phyloP scores from a whole-genome alignment of 92 coral and sea anemone genomes.

The Muricea muricata region DNA sequence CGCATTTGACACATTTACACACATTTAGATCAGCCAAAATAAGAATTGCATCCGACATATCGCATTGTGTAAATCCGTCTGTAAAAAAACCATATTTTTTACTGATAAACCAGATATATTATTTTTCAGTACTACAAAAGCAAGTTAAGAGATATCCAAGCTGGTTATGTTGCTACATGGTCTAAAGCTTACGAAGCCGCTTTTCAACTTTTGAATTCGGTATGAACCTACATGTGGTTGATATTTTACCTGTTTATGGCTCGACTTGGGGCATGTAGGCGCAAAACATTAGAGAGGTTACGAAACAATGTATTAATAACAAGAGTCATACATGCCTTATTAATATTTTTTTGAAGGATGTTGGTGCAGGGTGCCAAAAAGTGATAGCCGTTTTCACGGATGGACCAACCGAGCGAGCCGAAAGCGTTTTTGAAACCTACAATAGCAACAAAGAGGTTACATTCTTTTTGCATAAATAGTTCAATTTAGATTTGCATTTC shows the following conservation, averaged over 20 bases:
- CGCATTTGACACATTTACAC: too few relatives aligned
- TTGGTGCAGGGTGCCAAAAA: slow-evolving; percentile 84
- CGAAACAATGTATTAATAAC: too few relatives aligned
- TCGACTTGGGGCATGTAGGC: too few relatives aligned
- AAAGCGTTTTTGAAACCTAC: slow-evolving; percentile 60
- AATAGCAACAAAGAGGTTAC: slow-evolving; percentile 78
- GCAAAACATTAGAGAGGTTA: too few relatives aligned
- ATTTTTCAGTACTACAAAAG: slow-evolving; percentile 28
- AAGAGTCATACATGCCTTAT: too few relatives aligned
- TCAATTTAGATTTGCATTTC: too few relatives aligned
- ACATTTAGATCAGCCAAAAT: too few relatives aligned
- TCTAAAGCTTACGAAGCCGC: slow-evolving; percentile 39
- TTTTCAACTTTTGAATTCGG: slow-evolving; percentile 6
- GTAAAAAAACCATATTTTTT: neutral
- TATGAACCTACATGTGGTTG: too few relatives aligned
- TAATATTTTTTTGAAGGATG: slow-evolving; percentile 1
- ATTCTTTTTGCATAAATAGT: neutral
- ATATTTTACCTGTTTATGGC: too few relatives aligned
- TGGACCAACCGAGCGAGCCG: slow-evolving; percentile 82
- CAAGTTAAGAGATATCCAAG: slow-evolving; percentile 26
- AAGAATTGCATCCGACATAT: too few relatives aligned
- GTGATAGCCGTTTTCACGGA: slow-evolving; percentile 92
- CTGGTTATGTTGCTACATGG: slow-evolving; percentile 30
- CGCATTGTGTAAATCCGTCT: too few relatives aligned
- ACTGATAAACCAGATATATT: neutral